Evolutionary conservation across 2,113 vertebrate genomes (phyloP), one percentile per base, ranked within the genome.

Genomic region (Hippocampus abdominalis): DNA sequence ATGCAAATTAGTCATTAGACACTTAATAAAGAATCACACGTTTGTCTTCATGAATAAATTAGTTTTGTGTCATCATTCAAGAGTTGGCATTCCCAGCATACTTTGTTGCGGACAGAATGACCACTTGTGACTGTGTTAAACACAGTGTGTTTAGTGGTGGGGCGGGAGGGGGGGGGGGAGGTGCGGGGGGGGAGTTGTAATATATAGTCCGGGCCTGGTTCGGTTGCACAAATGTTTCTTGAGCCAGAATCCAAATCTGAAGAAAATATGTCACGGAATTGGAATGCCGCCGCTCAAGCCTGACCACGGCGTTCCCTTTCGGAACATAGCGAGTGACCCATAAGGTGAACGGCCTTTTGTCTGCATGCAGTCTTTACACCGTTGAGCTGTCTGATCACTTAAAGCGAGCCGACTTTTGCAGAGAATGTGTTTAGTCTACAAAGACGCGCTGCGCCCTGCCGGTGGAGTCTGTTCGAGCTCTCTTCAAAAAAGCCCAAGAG

Each of bases 401-500:
- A 82, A 86, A 85, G 71, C 64, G 81, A 83, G 60, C 72, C 53
- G 77, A 81, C 79, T 84, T 81, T 71, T 74, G 79, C 59, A 59
- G 75, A 57, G 70, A 69, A 64, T 70, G 73, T 84, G 73, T 80
- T 78, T 79, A 73, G 85, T 82, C 82, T 83, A 77, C 63, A 61
- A 60, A 70, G 81, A 81, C 77, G 70, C 72, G 67, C 66, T 76
- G 66, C 72, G 75, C 70, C 85, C 78, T 71, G 44, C 59, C 75
- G 54, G 72, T 74, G 66, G 84, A 82, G 83, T 87, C 81, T 79
- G 70, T 75, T 88, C 80, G 81, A 74, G 66, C 77, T 81, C 72
- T 83, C 83, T 77, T 86, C 78, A 83, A 87, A 87, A 36, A 84
- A 80, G 60, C 64, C 81, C 77, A 72, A 76, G 69, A 80, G 83